Percentiles rank a stretch among this genome's conserved stretches.
These are phyloP conservation scores for Parapristionchus giblindavisi DNA, from an alignment of 2,888 invertebrate genomes.

Conservation along the genomic window DNA sequence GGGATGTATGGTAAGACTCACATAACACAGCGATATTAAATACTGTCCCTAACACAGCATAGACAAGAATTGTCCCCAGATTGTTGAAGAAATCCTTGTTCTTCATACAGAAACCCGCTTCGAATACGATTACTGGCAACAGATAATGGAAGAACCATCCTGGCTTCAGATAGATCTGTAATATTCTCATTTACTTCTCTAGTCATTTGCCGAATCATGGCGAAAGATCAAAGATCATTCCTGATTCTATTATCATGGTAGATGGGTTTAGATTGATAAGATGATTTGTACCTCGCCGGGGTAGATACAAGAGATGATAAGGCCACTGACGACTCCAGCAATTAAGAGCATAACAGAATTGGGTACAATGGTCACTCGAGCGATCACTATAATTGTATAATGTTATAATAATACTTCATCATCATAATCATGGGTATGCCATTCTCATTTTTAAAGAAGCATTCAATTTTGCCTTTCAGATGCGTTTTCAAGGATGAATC, in stretches of 20 bases:
- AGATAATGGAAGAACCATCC: slow-evolving; percentile 87
- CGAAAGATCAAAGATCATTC: not conserved
- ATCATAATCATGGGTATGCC: too few relatives aligned
- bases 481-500: too few relatives aligned
- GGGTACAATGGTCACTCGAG: slow-evolving; percentile 27
- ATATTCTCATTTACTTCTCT: not conserved
- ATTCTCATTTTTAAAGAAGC: too few relatives aligned
- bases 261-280: too few relatives aligned
- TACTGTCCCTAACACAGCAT: slow-evolving; percentile 89
- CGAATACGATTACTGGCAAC: slow-evolving; percentile 95
- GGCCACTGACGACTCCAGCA: slow-evolving; percentile 25
- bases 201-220: not conserved
- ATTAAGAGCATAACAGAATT: slow-evolving; percentile 30
- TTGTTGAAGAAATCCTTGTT: slow-evolving; percentile 94
- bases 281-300: slow-evolving; percentile 27
- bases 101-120: slow-evolving; percentile 98
- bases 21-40: slow-evolving; percentile 82
- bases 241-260: too few relatives aligned
- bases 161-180: slow-evolving; percentile 38
- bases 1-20: too few relatives aligned
- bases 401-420: not conserved
- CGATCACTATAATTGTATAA: slow-evolving; percentile 25
- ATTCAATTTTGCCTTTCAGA: too few relatives aligned
- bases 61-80: slow-evolving; percentile 89
- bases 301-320: slow-evolving; percentile 25